Evolutionary conservation across 2,888 invertebrate genomes (phyloP), one percentile per base, ranked within the genome.

Genomic region (Hedychridium roseum): DNA sequence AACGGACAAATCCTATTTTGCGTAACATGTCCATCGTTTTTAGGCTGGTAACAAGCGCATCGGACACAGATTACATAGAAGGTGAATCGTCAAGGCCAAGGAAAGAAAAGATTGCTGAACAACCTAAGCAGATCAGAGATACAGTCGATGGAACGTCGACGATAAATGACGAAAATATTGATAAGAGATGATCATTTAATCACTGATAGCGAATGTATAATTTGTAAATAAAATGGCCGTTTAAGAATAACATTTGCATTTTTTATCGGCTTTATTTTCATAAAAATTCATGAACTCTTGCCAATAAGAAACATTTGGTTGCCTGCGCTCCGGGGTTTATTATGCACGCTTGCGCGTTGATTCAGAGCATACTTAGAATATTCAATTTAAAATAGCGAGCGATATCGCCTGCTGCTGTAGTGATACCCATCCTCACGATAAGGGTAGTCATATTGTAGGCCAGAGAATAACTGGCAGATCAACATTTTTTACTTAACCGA

Each of bases 21-120:
- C 84, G 85, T 39, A 82, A 83, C 52, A 85, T 92, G 64, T 91
- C 94, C n/a, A 86, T 97, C 31, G 85, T 96, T 50, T 97, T 97
- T 72, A 91, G 88, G 26, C 82, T 94, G 18, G 44, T 20, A 7
- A 54, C 59, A 3, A 1, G 6, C 1, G 12, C 30, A 1, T 21
- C 18, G 7, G 23, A 44, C n/a, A 11, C 12, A 1, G 2, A 7
- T 2, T 20, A 11, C 2, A 28, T 59, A 11, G 23, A 40, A 3
- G 5, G n/a, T n/a, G n/a, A n/a, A n/a, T n/a, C 9, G 27, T 9
- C 27, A 20, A 1, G 2, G 4, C 5, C 5, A 15, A 7, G 15
- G 2, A n/a, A 9, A 42, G 11, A 23, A 43, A 2, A 2, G 43
- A 15, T 3, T 28, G 3, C 2, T 38, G 18, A 18, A 4, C 3